Evolutionary conservation across 2,797 vertebrate species (phyloP), one percentile per base, ranked within the genome.

Genomic region (Lepus oiostolus): DNA sequence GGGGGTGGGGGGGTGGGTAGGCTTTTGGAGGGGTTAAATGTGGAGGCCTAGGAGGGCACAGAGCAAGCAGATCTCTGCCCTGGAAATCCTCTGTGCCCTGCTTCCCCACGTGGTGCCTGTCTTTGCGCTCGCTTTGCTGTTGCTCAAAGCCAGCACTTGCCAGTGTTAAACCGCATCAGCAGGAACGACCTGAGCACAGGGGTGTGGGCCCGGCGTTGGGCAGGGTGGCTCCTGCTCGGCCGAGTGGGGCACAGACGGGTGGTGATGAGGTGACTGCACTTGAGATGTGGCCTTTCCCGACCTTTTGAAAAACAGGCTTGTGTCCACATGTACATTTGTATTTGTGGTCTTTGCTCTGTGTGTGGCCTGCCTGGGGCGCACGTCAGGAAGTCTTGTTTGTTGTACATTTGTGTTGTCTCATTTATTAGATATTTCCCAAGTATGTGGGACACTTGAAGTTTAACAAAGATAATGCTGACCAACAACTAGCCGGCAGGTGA

Each of bases 311-410:
- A 63, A 26, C 3, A 3, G 19, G 10, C 71, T 58, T 63, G 12
- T 54, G 62, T 85, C 14, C 30, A 26, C 26, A 50, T 16, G 13
- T 35, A 7, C 22, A 8, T 76, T 50, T 67, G 28, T 87, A 30
- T 38, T 50, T 79, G 52, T 75, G 47, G 21, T 75, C 91, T 80
- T 93, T 81, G 17, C 28, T 72, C 68, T 88, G 6, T 63, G 76
- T 75, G 50, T 91, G 47, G 12, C 9, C 71, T 95, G 22, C 54
- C 21, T 68, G 50, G 85, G 70, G 26, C 12, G 19, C 68, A 77
- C 67, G 52, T 91, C 30, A 65, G 58, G 58, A 54, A 70, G 54
- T 89, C 89, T 95, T 93, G 74, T 80, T 80, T 76, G 62, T 38
- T 84, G 24, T 54, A 82, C 68, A 88, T 72, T 87, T 68, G 68